phyloP scores from a whole-genome alignment of 2,888 invertebrate species.

The Archaeoteleia sp. region DNA sequence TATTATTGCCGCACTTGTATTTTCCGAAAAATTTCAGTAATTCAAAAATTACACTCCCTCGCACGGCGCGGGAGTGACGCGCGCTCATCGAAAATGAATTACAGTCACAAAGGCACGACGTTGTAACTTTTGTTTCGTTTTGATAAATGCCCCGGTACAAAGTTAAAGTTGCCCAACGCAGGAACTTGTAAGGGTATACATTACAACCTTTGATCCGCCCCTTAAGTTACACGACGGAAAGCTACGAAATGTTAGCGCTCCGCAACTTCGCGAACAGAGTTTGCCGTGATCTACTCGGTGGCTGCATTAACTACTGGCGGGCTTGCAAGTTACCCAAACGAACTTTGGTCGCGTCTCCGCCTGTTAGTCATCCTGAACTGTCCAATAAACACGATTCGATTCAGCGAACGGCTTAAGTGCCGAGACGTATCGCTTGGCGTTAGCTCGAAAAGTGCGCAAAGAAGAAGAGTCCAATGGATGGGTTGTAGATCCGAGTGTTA shows the following conservation, averaged over 20 bases:
- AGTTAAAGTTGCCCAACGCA: constrained; percentile 26
- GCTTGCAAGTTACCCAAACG: constrained; percentile 44
- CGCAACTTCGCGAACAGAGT: constrained; percentile 23
- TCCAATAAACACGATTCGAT: constrained; percentile 50
- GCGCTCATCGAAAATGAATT: constrained; percentile 27
- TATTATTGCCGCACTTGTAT: constrained; percentile 1
- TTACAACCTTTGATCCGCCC: constrained; percentile 51
- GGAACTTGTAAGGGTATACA: constrained; percentile 43
- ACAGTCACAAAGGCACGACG: constrained; percentile 7
- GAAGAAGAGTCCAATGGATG: background rate
- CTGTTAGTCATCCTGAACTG: constrained; percentile 39
- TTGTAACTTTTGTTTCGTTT: constrained; percentile 26
- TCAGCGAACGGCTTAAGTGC: constrained; percentile 40
- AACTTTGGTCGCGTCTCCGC: constrained; percentile 35
- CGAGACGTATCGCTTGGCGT: constrained; percentile 12
- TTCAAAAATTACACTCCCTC: no score
- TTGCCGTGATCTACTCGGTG: constrained; percentile 41
- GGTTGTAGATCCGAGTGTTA: background rate
- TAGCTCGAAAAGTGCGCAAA: constrained; percentile 1
- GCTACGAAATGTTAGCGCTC: constrained; percentile 52
- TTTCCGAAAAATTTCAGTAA: no score
- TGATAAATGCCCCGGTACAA: constrained; percentile 32
- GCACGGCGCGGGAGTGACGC: no score
- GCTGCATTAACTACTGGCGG: constrained; percentile 39
- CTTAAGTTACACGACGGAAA: constrained; percentile 45